Base-by-base conservation (phyloP, 1,140 invertebrate species). In the Pogonus chalceus region DNA sequence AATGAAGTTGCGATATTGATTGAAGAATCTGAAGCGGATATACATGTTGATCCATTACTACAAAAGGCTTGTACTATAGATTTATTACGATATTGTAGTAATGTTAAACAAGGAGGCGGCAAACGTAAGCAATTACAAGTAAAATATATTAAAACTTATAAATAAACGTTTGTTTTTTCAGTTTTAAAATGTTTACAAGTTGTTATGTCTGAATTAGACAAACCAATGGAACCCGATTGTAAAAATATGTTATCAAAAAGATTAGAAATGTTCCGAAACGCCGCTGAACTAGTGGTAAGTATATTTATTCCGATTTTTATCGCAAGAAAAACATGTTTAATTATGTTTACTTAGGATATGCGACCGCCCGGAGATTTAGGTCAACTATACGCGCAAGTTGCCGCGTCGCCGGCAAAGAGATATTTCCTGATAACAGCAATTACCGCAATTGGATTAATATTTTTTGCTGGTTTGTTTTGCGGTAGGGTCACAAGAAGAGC, bases 181-280 rank as follows among this genome's bases (percentile, higher is more conserved):
- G 90, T 89, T 70, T 77, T 93, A 39, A 83, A 82, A 66, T 94
- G 92, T 71, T 72, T 94, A 37, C 81, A 87, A 70, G 78, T 80
- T 55, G 76, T 84, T 39, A 66, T 90, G 53, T 76, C 85, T 62
- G 81, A 85, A 60, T 71, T 73, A 54, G 75, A 65, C 56, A 82
- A 82, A 65, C 76, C 79, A 51, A 71, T 94, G 35, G 81, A 87
- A 58, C 62, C 73, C 46, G 84, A 89, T 58, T 94, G 91, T 69
- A 79, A 82, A 58, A 82, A 80, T 58, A 86, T 88, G 77, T 69
- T 96, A 46, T 76, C 78, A 51, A 83, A 82, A 54, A 78, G 92
- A 60, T 82, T 91, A 61, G 84, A 92, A 73, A 91, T 95, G 87
- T 94, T 91, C 68, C 84, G 79, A 72, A 88, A 87, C 76, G 89